Evolutionary conservation across 2,113 vertebrate species (phyloP).

Genomic region (Elaphurus davidianus): DNA sequence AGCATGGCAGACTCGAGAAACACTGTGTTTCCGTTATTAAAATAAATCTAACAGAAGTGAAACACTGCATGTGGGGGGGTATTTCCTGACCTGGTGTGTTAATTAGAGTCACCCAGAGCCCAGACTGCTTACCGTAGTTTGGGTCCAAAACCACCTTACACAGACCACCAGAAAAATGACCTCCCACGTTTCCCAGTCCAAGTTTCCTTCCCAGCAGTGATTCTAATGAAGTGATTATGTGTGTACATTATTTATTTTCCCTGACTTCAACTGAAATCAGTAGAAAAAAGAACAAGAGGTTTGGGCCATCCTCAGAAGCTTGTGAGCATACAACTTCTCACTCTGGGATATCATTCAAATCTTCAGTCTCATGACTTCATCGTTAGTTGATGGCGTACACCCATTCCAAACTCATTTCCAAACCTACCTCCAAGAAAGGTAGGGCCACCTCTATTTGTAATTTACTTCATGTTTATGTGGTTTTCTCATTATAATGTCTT

Average conservation of each 20-base stretch:
- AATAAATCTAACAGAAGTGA: background rate
- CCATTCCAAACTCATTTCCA: background rate
- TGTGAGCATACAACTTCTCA: background rate
- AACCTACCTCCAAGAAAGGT: background rate
- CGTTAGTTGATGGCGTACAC: background rate
- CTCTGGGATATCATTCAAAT: background rate
- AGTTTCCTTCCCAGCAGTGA: background rate
- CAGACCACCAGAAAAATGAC: background rate
- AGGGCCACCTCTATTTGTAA: background rate
- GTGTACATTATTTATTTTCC: background rate
- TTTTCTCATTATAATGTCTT: background rate
- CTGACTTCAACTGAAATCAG: background rate
- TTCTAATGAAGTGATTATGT: background rate
- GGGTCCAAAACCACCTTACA: background rate
- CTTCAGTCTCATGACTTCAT: background rate
- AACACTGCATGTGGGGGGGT: too few species aligned
- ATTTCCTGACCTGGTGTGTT: background rate
- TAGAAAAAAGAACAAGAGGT: background rate
- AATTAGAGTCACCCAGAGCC: too few species aligned
- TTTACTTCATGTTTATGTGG: background rate
- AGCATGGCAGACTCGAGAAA: background rate
- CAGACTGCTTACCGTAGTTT: background rate
- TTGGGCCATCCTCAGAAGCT: background rate
- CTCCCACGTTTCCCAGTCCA: background rate
- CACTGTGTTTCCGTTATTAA: background rate